Conservation (phyloP, 2,888 invertebrate genomes). For the Lepidocyrtoides sp. region DNA sequence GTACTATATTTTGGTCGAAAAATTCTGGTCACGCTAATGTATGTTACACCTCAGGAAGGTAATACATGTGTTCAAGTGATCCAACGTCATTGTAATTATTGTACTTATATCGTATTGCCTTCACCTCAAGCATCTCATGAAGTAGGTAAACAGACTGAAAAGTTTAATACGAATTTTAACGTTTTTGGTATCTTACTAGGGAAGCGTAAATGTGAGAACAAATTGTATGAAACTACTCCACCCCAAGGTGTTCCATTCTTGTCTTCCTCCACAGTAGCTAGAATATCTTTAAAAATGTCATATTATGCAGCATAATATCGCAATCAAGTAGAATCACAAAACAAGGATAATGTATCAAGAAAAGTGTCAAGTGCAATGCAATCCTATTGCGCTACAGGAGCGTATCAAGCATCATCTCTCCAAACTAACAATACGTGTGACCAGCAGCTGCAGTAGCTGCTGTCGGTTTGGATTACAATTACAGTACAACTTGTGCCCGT, state of each 20-base stretch:
- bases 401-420: conserved; percentile 42
- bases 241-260: conserved; percentile 61
- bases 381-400: conserved; percentile 53
- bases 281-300: conserved; percentile 14
- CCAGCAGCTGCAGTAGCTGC: conserved; percentile 39
- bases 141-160: not conserved
- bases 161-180: not conserved
- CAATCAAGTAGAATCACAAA: conserved; percentile 13
- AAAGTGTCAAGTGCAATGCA: conserved; percentile 35
- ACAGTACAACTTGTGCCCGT: not conserved
- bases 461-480: conserved; percentile 47
- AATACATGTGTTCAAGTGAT: not conserved
- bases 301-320: not conserved
- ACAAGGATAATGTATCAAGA: conserved; percentile 41
- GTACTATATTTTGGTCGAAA: too few relatives aligned
- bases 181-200: not conserved
- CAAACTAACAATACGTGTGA: conserved; percentile 44
- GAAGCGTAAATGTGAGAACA: conserved; percentile 33
- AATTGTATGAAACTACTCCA: conserved; percentile 54
- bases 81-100: not conserved
- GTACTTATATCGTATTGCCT: not conserved
- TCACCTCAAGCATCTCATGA: not conserved
- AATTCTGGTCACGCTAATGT: too few relatives aligned
- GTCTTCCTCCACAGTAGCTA: not conserved
- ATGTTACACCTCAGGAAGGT: too few relatives aligned